Conservation (phyloP, 2,797 vertebrate genomes). For the Scyliorhinus canicula region DNA sequence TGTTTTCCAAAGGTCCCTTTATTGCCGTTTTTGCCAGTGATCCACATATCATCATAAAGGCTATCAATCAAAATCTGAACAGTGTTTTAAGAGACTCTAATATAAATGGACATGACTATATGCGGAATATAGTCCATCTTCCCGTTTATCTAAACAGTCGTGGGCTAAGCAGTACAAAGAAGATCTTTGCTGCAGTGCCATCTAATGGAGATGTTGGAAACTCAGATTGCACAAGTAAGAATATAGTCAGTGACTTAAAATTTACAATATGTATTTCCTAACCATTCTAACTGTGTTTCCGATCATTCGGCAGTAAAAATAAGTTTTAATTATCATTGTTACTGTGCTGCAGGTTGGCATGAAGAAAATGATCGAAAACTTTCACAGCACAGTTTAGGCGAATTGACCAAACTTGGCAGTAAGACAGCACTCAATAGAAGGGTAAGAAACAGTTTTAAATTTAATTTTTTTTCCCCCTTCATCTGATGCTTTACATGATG, state of each 20-base stretch:
- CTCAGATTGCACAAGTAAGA: conserved; percentile 63
- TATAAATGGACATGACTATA: conserved; percentile 95
- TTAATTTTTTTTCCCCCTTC: not conserved
- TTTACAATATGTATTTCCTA: not conserved
- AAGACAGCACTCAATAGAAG: conserved; percentile 82
- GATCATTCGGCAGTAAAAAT: not conserved
- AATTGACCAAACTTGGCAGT: conserved; percentile 84
- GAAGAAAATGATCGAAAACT: conserved; percentile 87
- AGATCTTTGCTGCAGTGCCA: conserved; percentile 62
- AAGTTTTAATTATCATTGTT: not conserved
- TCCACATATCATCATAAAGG: conserved; percentile 96
- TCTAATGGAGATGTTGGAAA: conserved; percentile 73
- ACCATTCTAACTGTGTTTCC: not conserved
- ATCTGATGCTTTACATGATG: not conserved
- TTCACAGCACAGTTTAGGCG: conserved; percentile 88
- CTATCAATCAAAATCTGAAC: conserved; percentile 96
- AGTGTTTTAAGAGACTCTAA: conserved; percentile 91
- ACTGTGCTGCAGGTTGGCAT: conserved; percentile 63
- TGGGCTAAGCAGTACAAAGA: conserved; percentile 77
- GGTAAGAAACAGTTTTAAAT: conserved; percentile 58
- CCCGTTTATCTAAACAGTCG: conserved; percentile 92
- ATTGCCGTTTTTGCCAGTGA: conserved; percentile 97
- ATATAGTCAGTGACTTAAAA: not conserved
- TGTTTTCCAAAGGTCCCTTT: conserved; percentile 94
- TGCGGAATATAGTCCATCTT: conserved; percentile 92